phyloP scores from a whole-genome alignment of 2,113 vertebrate genomes.

The Rhynchomys soricoides region DNA sequence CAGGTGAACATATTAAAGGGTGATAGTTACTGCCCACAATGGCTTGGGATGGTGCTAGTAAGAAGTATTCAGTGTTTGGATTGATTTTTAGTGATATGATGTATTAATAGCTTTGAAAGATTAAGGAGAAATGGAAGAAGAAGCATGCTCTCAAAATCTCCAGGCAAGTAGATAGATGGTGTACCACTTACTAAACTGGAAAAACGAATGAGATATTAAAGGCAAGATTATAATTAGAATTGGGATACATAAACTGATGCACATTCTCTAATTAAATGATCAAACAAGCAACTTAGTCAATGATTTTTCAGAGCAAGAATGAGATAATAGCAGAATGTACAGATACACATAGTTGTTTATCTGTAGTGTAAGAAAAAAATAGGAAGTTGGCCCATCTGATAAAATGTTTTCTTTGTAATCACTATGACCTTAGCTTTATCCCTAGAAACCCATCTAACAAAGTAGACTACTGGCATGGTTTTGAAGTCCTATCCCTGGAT shows the following conservation, averaged over 20 bases:
- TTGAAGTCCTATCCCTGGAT: neutral
- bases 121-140: neutral
- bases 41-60: neutral
- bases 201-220: neutral
- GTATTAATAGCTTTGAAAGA: neutral
- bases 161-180: neutral
- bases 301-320: neutral
- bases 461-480: neutral
- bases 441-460: neutral
- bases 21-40: neutral
- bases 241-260: neutral
- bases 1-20: neutral
- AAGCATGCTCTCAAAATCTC: neutral
- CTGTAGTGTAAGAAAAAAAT: neutral
- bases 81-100: neutral
- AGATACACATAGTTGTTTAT: too few species aligned
- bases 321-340: too few species aligned
- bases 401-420: neutral
- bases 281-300: too few species aligned
- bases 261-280: neutral
- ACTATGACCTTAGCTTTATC: neutral
- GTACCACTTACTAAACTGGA: neutral
- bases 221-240: neutral
- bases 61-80: neutral
- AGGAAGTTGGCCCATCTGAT: neutral